Evolutionary conservation across 2,888 invertebrate genomes (phyloP).

Genomic region (Cynaeus angustus): DNA sequence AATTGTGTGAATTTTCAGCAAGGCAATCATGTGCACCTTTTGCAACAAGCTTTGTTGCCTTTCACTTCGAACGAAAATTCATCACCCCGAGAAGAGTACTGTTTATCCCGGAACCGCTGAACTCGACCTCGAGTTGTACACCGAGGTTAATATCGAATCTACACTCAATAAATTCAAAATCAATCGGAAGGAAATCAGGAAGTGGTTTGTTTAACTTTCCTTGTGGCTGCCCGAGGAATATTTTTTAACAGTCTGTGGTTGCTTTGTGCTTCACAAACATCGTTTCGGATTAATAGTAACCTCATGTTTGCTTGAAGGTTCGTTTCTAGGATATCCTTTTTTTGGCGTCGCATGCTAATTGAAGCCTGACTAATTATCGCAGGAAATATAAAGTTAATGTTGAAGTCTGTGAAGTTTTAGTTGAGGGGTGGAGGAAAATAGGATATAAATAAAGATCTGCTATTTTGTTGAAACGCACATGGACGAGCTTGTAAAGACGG

Average conservation of each 20-base stretch:
- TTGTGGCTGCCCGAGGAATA: conserved; percentile 26
- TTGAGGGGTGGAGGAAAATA: background rate
- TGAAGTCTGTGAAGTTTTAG: too few relatives aligned
- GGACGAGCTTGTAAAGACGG: conserved; percentile 1
- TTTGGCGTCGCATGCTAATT: conserved; percentile 7
- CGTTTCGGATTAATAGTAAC: conserved; percentile 1
- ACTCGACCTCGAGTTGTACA: conserved; percentile 23
- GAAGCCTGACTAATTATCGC: background rate
- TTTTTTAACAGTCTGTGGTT: conserved; percentile 33
- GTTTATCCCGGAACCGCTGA: too few relatives aligned
- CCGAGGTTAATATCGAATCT: conserved; percentile 23
- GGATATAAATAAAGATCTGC: background rate
- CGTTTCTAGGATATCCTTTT: too few relatives aligned
- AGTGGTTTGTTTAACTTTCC: conserved; percentile 30
- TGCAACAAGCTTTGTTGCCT: conserved; percentile 54
- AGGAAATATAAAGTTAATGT: too few relatives aligned
- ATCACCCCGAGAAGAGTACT: background rate
- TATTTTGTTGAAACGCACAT: background rate
- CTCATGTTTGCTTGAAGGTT: background rate
- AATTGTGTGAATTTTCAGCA: conserved; percentile 49
- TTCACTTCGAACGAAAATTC: conserved; percentile 48
- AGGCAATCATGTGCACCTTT: conserved; percentile 49
- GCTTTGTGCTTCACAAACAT: conserved; percentile 25
- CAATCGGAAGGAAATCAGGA: conserved; percentile 49
- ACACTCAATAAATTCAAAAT: conserved; percentile 39